Base-by-base conservation (phyloP, 2,113 vertebrate species). In the Nesogale talazaci region DNA sequence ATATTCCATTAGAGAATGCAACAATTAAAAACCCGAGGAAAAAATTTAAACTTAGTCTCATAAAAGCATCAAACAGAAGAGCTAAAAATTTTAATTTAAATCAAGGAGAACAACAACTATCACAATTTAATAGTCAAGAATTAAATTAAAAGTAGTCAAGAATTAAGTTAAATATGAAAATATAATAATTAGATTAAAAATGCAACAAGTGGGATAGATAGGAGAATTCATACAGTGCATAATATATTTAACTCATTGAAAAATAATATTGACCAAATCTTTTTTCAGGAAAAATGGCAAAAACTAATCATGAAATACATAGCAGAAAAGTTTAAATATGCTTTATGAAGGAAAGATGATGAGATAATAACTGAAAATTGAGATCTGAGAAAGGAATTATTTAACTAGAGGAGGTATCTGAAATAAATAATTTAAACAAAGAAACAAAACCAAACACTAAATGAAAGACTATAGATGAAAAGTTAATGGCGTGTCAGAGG, bases 41-140 rank as follows among this genome's bases (percentile, higher is more conserved):
- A 82, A 52, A 90, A 86, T 75, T 65, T 87, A 86, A 85, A 93
- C 17, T 76, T 16, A 65, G 27, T 82, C 89, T 93, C 40, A 83
- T 42, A 76, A 86, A 57, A 31, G 29, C 46, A 27, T 65, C 25
- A 81, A 67, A 38, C 5, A 88, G 78, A 87, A 91, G 75, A 5
- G 15, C 9, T 31, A 86, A 27, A 16, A 29, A 25, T 31, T 86
- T 42, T 29, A 85, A 76, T 85, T 81, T 82, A 25, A 94, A 76
- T 65, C 14, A 85, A 81, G 67, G 75, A 61, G 0, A 69, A 83
- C 25, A 27, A 16, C 85, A 52, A 52, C 46, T 52, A 52, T 52
- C 46, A 12, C 46, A 91, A 95, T 65, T 25, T 65, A 82, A 88
- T 19, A 4, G 83, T 59, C 14, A n/a, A 79, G 23, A 75, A 67